These are phyloP conservation scores for Hoplodrina blanda DNA, from an alignment of 2,888 invertebrate genomes.

Conservation along the genomic window DNA sequence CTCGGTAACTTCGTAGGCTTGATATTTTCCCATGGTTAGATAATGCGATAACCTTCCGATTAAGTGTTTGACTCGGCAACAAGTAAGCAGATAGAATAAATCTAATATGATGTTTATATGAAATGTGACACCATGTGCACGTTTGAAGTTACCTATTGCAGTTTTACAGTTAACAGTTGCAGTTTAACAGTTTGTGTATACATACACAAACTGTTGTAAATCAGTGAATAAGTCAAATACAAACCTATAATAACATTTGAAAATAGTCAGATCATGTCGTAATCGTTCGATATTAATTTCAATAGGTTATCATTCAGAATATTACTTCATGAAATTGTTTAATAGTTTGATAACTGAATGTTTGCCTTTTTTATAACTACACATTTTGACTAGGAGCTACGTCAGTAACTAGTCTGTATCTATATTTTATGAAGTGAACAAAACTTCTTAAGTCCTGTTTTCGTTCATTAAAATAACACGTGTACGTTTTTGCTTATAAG, in stretches of 20 bases:
- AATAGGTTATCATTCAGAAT: conserved; percentile 61
- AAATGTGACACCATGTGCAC: conserved; percentile 33
- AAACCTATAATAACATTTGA: conserved; percentile 28
- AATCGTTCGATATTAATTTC: conserved; percentile 59
- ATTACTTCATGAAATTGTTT: conserved; percentile 60
- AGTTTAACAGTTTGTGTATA: too few relatives aligned
- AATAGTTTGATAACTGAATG: conserved; percentile 49
- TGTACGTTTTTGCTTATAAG: neutral
- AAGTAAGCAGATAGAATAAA: conserved; percentile 48
- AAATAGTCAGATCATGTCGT: conserved; percentile 45
- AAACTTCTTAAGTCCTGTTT: neutral
- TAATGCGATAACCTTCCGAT: conserved; percentile 70
- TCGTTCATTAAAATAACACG: conserved; percentile 12
- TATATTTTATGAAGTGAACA: neutral
- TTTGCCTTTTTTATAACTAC: conserved; percentile 26
- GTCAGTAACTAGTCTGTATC: neutral
- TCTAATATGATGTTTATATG: conserved; percentile 36
- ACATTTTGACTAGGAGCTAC: neutral
- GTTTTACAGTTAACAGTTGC: too few relatives aligned
- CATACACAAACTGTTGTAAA: conserved; percentile 1
- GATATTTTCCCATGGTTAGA: conserved; percentile 67
- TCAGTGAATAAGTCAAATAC: conserved; percentile 6
- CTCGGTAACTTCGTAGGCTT: conserved; percentile 56
- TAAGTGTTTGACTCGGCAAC: conserved; percentile 63
- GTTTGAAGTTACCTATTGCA: conserved; percentile 25